Conservation (phyloP, 2,888 invertebrate species). For the Cryptocheilus praepositus region DNA sequence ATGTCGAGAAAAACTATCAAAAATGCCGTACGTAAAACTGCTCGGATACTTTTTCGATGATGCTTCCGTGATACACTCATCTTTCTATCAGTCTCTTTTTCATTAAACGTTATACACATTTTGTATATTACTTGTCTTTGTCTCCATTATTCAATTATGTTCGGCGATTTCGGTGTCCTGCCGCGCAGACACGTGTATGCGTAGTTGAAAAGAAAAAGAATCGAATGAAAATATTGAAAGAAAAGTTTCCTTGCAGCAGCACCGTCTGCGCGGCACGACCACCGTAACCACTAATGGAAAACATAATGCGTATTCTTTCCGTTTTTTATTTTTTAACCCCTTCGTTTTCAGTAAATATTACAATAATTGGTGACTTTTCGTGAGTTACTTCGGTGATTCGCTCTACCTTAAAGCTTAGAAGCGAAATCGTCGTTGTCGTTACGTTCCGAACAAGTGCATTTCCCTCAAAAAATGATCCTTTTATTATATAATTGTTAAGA, state of each 20-base stretch:
- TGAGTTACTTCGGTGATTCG: constrained; percentile 64
- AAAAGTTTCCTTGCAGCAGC: background rate
- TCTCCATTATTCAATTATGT: background rate
- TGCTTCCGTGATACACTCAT: constrained; percentile 19
- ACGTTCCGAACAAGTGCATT: background rate
- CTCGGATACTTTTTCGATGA: constrained; percentile 47
- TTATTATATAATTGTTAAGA: too few species aligned
- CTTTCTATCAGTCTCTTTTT: background rate
- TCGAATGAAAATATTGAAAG: too few species aligned
- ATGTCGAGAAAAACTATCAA: constrained; percentile 40
- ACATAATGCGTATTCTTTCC: constrained; percentile 35
- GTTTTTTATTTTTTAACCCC: constrained; percentile 30
- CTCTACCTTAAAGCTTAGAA: constrained; percentile 56
- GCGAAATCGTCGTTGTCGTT: constrained; percentile 42
- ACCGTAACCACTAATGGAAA: constrained; percentile 24
- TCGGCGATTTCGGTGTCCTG: constrained; percentile 19
- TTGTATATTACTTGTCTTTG: too few species aligned
- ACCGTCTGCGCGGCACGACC: constrained; percentile 17
- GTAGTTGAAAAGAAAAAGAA: constrained; percentile 5
- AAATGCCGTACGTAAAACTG: constrained; percentile 52
- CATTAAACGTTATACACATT: constrained; percentile 2
- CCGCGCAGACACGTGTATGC: constrained; percentile 7
- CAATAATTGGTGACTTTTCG: constrained; percentile 70
- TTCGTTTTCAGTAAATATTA: constrained; percentile 55
- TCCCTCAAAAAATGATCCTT: too few species aligned